Evolutionary conservation across 2,888 invertebrate genomes (phyloP).

Genomic region (Papilio elwesi): DNA sequence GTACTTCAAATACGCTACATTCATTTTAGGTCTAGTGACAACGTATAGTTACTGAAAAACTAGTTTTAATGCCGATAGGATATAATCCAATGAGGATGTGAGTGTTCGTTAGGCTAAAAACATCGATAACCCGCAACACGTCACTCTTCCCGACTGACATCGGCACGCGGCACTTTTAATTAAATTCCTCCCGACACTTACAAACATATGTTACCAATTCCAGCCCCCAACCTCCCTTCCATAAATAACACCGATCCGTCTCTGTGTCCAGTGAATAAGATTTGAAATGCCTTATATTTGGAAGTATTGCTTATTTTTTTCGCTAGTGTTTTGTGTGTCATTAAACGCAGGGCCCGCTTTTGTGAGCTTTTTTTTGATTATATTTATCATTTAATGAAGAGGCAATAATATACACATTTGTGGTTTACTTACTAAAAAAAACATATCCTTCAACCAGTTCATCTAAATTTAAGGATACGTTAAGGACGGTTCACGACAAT

Average conservation of each 20-base stretch:
- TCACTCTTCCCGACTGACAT: slow-evolving; percentile 53
- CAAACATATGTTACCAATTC: slow-evolving; percentile 81
- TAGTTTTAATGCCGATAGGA: too few species aligned
- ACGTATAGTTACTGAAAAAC: too few species aligned
- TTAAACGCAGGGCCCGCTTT: slow-evolving; percentile 13
- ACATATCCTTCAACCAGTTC: too few species aligned
- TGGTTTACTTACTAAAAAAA: too few species aligned
- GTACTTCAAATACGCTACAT: too few species aligned
- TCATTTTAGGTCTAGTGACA: too few species aligned
- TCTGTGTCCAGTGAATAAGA: slow-evolving; percentile 48
- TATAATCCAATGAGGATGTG: too few species aligned
- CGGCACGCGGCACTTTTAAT: slow-evolving; percentile 83
- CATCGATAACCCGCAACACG: slow-evolving; percentile 41
- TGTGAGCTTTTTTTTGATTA: slow-evolving; percentile 38
- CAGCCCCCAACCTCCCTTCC: slow-evolving; percentile 40
- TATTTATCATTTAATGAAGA: slow-evolving; percentile 39
- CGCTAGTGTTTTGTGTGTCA: background rate
- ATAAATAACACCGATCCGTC: slow-evolving; percentile 33
- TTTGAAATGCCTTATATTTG: slow-evolving; percentile 44
- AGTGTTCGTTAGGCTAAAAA: background rate
- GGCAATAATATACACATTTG: slow-evolving; percentile 44
- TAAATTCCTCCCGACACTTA: slow-evolving; percentile 83
- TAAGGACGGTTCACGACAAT: too few species aligned
- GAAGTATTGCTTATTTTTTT: background rate
- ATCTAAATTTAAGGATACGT: too few species aligned